Evolutionary conservation across 2,113 vertebrate species (phyloP).

Genomic region (Cynoglossus semilaevis): DNA sequence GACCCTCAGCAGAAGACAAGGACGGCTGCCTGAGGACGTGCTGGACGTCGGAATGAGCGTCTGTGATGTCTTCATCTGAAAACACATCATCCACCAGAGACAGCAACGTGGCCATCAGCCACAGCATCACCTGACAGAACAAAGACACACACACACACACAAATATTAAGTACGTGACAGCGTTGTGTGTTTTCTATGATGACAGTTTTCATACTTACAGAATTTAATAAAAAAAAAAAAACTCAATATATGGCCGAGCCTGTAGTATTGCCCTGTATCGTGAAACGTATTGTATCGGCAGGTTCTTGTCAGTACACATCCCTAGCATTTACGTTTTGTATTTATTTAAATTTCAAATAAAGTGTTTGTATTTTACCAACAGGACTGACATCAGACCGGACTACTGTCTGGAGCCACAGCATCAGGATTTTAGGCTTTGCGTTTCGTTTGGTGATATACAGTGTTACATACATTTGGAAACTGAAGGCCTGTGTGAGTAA

Average conservation of each 20-base stretch:
- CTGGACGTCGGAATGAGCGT: slow-evolving; percentile 32
- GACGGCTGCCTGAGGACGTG: slow-evolving; percentile 16
- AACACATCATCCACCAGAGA: slow-evolving; percentile 55
- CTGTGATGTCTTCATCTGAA: slow-evolving; percentile 44
- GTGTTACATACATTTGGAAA: slow-evolving; percentile 28
- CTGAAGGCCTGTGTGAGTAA: slow-evolving; percentile 32
- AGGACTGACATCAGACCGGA: not conserved
- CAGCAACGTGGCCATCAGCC: slow-evolving; percentile 55
- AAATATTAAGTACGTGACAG: too few relatives aligned
- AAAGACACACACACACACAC: not conserved
- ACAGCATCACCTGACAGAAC: slow-evolving; percentile 56
- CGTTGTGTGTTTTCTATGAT: too few relatives aligned
- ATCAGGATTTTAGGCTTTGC: not conserved
- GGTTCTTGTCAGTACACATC: too few relatives aligned
- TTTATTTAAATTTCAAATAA: too few relatives aligned
- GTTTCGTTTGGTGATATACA: slow-evolving; percentile 8
- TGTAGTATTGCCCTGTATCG: too few relatives aligned
- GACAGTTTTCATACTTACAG: too few relatives aligned
- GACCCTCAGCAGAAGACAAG: slow-evolving; percentile 22
- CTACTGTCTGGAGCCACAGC: not conserved
- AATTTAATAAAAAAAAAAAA: too few relatives aligned
- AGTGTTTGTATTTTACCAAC: too few relatives aligned
- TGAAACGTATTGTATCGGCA: too few relatives aligned
- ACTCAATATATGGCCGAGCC: too few relatives aligned
- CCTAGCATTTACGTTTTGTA: too few relatives aligned